These are phyloP conservation scores for Platyrinchus mystaceus DNA, from an alignment of 2,797 vertebrate genomes.

Conservation along the genomic window DNA sequence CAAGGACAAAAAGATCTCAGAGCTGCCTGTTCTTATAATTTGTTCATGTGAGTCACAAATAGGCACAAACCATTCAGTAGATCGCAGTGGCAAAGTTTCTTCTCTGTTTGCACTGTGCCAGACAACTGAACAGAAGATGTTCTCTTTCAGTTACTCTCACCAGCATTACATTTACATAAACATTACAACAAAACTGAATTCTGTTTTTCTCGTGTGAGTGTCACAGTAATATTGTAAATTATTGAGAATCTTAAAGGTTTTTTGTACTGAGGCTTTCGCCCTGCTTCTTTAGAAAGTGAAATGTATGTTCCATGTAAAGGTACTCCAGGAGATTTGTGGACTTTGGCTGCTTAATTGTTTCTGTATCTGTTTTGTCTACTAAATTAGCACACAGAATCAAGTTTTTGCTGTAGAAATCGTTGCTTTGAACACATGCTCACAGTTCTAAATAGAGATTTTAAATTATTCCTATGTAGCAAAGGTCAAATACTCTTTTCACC, in stretches of 20 bases:
- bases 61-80: background rate
- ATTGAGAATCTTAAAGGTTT: background rate
- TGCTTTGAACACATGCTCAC: background rate
- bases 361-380: background rate
- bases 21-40: background rate
- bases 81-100: background rate
- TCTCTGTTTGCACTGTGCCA: background rate
- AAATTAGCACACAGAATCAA: background rate
- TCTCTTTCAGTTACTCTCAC: background rate
- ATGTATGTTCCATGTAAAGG: background rate
- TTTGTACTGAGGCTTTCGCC: background rate
- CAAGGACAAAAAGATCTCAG: conserved; percentile 23
- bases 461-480: background rate
- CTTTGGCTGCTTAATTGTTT: background rate
- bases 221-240: background rate
- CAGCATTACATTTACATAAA: background rate
- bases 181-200: background rate
- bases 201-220: background rate
- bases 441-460: background rate
- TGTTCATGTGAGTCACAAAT: background rate
- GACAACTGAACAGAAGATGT: background rate
- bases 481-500: background rate
- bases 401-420: background rate
- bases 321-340: background rate
- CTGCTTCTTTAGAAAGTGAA: background rate